Conservation (phyloP, 2,888 invertebrate species). For the Phengaris alcon region DNA sequence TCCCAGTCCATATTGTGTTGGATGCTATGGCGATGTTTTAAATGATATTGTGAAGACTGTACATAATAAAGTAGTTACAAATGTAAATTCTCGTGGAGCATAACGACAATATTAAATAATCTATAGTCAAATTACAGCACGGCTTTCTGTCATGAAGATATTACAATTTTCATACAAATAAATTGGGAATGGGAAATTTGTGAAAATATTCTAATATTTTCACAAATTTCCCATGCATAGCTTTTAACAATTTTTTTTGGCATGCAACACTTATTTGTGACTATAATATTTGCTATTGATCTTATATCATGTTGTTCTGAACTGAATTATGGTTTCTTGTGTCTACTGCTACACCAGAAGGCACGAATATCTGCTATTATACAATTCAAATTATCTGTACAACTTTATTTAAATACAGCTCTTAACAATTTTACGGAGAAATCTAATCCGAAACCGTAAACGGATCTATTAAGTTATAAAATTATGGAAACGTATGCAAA, state of each 20-base stretch:
- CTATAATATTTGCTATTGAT: too few relatives aligned
- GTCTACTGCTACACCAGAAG: too few relatives aligned
- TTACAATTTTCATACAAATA: too few relatives aligned
- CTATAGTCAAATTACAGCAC: constrained; percentile 39
- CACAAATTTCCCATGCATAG: too few relatives aligned
- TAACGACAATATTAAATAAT: constrained; percentile 67
- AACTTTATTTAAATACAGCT: too few relatives aligned
- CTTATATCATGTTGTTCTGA: too few relatives aligned
- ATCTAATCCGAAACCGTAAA: not conserved
- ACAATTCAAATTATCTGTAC: not conserved
- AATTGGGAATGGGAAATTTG: too few relatives aligned
- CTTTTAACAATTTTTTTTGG: too few relatives aligned
- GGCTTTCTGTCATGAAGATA: constrained; percentile 39
- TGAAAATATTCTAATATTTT: too few relatives aligned
- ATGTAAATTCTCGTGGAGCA: constrained; percentile 65
- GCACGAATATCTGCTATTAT: too few relatives aligned
- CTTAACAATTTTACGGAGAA: not conserved
- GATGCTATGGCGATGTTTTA: constrained; percentile 4
- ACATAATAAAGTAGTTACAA: constrained; percentile 51
- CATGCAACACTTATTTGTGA: too few relatives aligned
- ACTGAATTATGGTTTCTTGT: too few relatives aligned
- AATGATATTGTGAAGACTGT: constrained; percentile 68
- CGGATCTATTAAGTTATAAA: not conserved
- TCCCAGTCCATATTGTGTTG: constrained; percentile 26
- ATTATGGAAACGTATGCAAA: constrained; percentile 7